Evolutionary conservation across 2,797 vertebrate genomes (phyloP).

Genomic region (Holocentrus rufus): DNA sequence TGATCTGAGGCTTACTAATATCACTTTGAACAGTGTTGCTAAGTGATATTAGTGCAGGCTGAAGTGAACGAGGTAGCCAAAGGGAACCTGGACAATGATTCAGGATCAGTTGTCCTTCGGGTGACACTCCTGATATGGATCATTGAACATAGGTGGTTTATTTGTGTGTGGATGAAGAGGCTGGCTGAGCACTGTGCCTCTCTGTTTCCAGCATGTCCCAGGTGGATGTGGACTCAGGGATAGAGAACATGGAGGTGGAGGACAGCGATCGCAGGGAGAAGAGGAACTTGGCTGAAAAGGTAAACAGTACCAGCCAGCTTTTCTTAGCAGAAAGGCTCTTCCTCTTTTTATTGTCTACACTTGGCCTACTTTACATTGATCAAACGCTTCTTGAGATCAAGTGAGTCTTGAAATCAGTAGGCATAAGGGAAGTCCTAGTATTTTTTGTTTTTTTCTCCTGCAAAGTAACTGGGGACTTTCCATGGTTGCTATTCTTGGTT

Average conservation of each 20-base stretch:
- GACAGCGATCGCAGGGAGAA: slow-evolving; percentile 98
- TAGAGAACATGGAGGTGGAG: slow-evolving; percentile 99
- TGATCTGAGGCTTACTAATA: neutral
- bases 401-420: neutral
- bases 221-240: slow-evolving; percentile 99
- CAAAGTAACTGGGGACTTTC: slow-evolving; percentile 35
- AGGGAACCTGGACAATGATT: too few relatives aligned
- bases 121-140: neutral
- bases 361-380: slow-evolving; percentile 30
- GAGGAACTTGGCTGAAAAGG: slow-evolving; percentile 94
- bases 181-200: slow-evolving; percentile 24
- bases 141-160: neutral
- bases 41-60: neutral
- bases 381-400: slow-evolving; percentile 14
- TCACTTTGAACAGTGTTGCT: neutral
- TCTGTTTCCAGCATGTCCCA: slow-evolving; percentile 93
- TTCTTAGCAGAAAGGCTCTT: neutral
- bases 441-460: slow-evolving; percentile 11
- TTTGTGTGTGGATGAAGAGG: slow-evolving; percentile 1
- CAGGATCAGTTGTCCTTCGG: too few relatives aligned
- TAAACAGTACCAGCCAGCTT: slow-evolving; percentile 60
- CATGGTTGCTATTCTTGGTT: slow-evolving; percentile 7
- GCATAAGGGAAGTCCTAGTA: neutral
- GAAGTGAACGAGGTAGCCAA: neutral
- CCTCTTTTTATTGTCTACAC: neutral